Base-by-base conservation (phyloP, 2,113 vertebrate species). In the Amblyornis subalaris region DNA sequence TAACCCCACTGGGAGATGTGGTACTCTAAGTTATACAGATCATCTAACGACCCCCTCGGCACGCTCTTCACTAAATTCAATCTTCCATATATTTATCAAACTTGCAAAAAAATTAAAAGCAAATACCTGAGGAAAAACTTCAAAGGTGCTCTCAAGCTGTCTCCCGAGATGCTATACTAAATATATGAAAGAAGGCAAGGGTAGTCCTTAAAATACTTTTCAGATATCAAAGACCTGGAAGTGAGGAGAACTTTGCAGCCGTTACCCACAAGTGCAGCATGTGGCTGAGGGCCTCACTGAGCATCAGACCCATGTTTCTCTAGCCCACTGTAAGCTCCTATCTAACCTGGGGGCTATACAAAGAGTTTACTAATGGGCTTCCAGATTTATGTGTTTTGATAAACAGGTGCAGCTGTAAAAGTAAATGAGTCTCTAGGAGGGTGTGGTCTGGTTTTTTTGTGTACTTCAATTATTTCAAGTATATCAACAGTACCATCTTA, bases 401-500 rank as follows among this genome's bases (percentile, higher is more conserved):
- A 86, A 89, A 96, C 75, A 86, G 42, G 29, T 62, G 29, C 67
- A 94, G 85, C 91, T 95, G 58, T 95, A 94, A 89, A 97, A 94
- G 60, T 69, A 73, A 94, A 69, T 51, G 83, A 77, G 84, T 74
- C 35, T 89, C 31, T 24, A 82, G 79, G 45, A 93, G 29, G 38
- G n/a, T 62, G 42, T 72, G 67, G 79, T 53, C 94, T 90, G 69
- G 29, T 2, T 5, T 40, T 91, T 96, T 95, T 93, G 78, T 87
- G 84, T 69, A 85, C 85, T 94, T 96, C 88, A 96, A 36, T 96
- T 97, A 97, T 94, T 96, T 67, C 79, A 80, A 89, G 86, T 97
- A 57, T 76, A 79, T 97, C 97, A 96, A 96, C 93, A 88, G 82
- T 65, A 51, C 78, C 71, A 81, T 94, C 78, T 86, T 69, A 86